Percentiles rank a stretch among this genome's conserved stretches.
These are phyloP conservation scores for Zoroaster sp. DNA, from an alignment of 53 echinoderm and acorn worm genomes.

Conservation along the genomic window DNA sequence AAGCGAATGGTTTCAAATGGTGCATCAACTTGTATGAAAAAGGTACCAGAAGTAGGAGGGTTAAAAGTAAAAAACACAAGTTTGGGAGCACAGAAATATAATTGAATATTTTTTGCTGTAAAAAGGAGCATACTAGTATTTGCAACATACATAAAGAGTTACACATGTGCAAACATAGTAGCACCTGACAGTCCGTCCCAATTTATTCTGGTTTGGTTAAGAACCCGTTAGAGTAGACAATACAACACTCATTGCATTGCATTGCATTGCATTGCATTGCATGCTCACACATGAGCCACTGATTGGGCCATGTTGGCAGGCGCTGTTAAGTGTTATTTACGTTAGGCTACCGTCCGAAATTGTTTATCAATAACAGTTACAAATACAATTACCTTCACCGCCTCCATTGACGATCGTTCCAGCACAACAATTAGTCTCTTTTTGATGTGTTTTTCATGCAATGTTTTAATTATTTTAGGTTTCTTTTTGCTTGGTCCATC, in stretches of 20 bases:
- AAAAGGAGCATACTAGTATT: background rate
- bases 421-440: conserved; percentile 90
- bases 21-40: too few relatives aligned
- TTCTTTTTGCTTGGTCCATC: conserved; percentile 66
- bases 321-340: too few relatives aligned
- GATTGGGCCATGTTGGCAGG: background rate
- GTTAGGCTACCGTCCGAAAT: background rate
- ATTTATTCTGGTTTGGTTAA: too few relatives aligned
- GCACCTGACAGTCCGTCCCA: too few relatives aligned
- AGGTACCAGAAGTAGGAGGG: too few relatives aligned
- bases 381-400: conserved; percentile 75
- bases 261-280: background rate
- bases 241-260: background rate
- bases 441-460: conserved; percentile 84
- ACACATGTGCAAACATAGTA: too few relatives aligned
- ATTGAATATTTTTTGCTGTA: too few relatives aligned
- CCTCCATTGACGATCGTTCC: conserved; percentile 86
- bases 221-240: background rate
- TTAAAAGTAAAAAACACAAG: too few relatives aligned
- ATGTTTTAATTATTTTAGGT: conserved; percentile 82
- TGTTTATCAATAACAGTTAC: background rate
- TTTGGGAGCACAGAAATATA: too few relatives aligned
- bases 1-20: too few relatives aligned
- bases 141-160: background rate
- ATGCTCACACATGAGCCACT: background rate